These are phyloP conservation scores for Cyclophora punctaria DNA, from an alignment of 2,888 invertebrate species.

Conservation along the genomic window DNA sequence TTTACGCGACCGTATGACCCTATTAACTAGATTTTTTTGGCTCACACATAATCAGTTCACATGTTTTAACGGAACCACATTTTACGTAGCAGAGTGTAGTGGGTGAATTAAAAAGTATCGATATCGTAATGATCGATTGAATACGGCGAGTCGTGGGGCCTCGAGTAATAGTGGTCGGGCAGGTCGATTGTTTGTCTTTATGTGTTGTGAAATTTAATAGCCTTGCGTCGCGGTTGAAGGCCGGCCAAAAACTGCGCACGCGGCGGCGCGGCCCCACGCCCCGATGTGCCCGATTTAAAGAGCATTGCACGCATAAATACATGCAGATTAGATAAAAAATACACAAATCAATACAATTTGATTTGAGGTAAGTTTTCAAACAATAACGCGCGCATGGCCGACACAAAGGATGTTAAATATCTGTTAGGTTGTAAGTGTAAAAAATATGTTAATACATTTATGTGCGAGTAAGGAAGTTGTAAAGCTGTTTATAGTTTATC, in stretches of 20 bases:
- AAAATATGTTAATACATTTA: constrained; percentile 30
- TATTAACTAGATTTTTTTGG: constrained; percentile 54
- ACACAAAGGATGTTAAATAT: constrained; percentile 23
- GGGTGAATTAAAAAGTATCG: too few species aligned
- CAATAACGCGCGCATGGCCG: constrained; percentile 14
- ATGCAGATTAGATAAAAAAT: constrained; percentile 40
- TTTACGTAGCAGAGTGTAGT: constrained; percentile 1
- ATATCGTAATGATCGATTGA: constrained; percentile 10
- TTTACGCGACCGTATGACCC: constrained; percentile 54
- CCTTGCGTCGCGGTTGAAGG: constrained; percentile 65
- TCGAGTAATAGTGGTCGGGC: constrained; percentile 33
- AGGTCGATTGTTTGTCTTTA: constrained; percentile 41
- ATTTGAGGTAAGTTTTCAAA: not conserved
- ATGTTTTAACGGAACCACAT: constrained; percentile 27
- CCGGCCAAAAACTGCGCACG: constrained; percentile 50
- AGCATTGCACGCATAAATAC: constrained; percentile 44
- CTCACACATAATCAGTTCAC: constrained; percentile 45
- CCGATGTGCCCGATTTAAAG: constrained; percentile 39
- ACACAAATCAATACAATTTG: not conserved
- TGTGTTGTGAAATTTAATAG: constrained; percentile 59
- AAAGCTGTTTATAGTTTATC: constrained; percentile 59
- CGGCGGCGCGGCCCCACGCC: constrained; percentile 43
- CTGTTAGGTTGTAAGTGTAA: constrained; percentile 18
- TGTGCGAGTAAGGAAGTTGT: constrained; percentile 60
- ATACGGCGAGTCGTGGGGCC: constrained; percentile 24